Conservation (phyloP, 2,888 invertebrate genomes). For the Pristionchus exspectatus region DNA sequence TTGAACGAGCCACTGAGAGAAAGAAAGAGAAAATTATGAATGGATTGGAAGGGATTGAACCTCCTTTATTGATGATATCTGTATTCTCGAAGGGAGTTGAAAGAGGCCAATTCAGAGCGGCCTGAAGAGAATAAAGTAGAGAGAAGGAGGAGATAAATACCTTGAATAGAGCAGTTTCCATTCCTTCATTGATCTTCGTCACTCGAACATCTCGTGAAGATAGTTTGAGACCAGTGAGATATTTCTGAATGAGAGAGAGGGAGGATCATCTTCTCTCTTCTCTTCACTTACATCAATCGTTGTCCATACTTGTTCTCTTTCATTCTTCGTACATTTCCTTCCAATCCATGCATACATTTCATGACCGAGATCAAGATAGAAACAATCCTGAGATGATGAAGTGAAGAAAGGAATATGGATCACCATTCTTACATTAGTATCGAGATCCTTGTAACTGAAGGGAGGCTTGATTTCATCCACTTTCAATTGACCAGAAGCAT, state of each 20-base stretch:
- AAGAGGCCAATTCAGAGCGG: slow-evolving; percentile 56
- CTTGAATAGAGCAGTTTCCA: slow-evolving; percentile 58
- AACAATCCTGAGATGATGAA: slow-evolving; percentile 76
- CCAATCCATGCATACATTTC: slow-evolving; percentile 80
- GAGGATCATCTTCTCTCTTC: background rate
- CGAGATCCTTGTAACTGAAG: slow-evolving; percentile 85
- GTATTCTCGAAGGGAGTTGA: slow-evolving; percentile 48
- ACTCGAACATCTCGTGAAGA: slow-evolving; percentile 54
- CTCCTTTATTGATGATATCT: slow-evolving; percentile 49
- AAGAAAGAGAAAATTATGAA: background rate
- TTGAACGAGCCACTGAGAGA: slow-evolving; percentile 30
- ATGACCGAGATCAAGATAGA: slow-evolving; percentile 79
- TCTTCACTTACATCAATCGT: slow-evolving; percentile 51
- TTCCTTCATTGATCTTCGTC: slow-evolving; percentile 59
- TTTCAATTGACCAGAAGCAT: slow-evolving; percentile 83
- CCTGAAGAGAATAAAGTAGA: slow-evolving; percentile 23
- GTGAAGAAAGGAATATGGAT: background rate
- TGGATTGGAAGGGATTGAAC: background rate
- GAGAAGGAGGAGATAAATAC: background rate
- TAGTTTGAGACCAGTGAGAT: slow-evolving; percentile 48
- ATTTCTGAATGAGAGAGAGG: slow-evolving; percentile 45
- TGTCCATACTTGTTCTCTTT: slow-evolving; percentile 57
- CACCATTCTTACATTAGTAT: slow-evolving; percentile 83
- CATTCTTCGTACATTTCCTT: slow-evolving; percentile 58
- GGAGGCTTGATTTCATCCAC: slow-evolving; percentile 86